These are phyloP conservation scores for Tapera naevia DNA, from an alignment of 2,797 vertebrate genomes.

Conservation along the genomic window DNA sequence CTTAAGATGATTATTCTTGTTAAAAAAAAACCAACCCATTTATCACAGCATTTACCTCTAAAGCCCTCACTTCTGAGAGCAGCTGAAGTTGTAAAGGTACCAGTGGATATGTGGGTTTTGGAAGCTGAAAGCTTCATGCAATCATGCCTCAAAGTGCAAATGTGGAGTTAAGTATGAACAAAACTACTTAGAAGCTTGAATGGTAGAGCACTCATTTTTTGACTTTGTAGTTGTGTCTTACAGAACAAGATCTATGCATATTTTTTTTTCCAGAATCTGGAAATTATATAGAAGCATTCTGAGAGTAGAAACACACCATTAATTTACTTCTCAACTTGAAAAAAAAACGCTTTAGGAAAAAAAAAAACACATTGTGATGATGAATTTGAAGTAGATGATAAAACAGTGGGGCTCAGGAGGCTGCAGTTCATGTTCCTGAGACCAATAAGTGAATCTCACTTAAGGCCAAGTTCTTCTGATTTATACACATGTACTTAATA, in stretches of 20 bases:
- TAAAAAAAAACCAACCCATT: neutral
- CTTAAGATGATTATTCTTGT: neutral
- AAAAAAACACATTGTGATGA: rapidly evolving
- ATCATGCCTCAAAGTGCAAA: neutral
- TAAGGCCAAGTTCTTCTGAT: neutral
- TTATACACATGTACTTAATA: neutral
- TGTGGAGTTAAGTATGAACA: neutral
- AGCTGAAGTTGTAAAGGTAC: neutral
- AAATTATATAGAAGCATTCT: neutral
- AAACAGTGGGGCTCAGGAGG: neutral
- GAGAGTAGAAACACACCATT: neutral
- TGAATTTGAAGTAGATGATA: neutral
- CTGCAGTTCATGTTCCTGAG: neutral
- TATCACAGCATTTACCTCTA: neutral
- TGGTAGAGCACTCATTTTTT: neutral
- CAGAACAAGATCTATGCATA: neutral
- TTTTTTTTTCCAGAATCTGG: neutral
- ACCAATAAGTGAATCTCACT: neutral
- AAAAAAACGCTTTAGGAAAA: neutral
- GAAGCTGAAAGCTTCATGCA: neutral
- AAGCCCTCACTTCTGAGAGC: neutral
- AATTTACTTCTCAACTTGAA: neutral
- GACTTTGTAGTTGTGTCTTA: neutral
- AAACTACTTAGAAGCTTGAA: neutral
- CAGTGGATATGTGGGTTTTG: neutral